These are phyloP conservation scores for Ursus arctos DNA, from an alignment of 2,113 vertebrate genomes.

Conservation along the genomic window DNA sequence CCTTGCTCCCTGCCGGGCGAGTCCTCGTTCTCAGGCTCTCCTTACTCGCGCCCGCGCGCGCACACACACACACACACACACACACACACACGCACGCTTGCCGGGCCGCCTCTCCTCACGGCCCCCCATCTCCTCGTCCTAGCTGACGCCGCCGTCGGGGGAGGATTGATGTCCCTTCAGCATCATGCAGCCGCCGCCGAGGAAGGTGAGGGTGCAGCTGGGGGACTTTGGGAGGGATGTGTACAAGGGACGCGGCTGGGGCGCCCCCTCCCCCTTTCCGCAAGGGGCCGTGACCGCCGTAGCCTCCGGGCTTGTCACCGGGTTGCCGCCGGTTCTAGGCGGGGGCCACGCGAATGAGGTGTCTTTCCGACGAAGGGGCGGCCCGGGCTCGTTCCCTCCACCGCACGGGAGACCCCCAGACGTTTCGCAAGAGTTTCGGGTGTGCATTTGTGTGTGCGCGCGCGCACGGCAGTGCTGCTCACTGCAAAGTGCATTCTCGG, in stretches of 20 bases:
- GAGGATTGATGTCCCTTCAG: slow-evolving; percentile 87
- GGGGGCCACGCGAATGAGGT: background rate
- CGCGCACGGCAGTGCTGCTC: slow-evolving; percentile 54
- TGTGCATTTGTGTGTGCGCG: slow-evolving; percentile 28
- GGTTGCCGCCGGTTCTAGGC: slow-evolving; percentile 30
- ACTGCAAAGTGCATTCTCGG: slow-evolving; percentile 75
- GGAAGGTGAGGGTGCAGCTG: slow-evolving; percentile 92
- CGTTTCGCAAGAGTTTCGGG: slow-evolving; percentile 64
- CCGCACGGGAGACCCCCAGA: background rate
- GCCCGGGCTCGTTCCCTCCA: background rate
- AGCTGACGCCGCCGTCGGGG: slow-evolving; percentile 73
- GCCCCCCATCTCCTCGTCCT: background rate
- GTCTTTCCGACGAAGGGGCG: background rate
- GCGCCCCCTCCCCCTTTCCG: slow-evolving; percentile 69
- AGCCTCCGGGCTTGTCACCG: slow-evolving; percentile 69
- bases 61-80: background rate
- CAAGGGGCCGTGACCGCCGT: slow-evolving; percentile 59
- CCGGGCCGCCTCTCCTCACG: slow-evolving; percentile 35
- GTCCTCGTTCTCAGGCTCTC: slow-evolving; percentile 45
- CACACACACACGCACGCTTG: background rate
- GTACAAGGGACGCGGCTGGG: background rate
- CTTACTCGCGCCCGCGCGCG: background rate
- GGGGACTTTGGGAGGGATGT: slow-evolving; percentile 2
- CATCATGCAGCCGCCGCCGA: slow-evolving; percentile 98
- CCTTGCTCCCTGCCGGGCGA: slow-evolving; percentile 30